Conservation (phyloP, 2,888 invertebrate genomes). For the Cepaea hortensis region DNA sequence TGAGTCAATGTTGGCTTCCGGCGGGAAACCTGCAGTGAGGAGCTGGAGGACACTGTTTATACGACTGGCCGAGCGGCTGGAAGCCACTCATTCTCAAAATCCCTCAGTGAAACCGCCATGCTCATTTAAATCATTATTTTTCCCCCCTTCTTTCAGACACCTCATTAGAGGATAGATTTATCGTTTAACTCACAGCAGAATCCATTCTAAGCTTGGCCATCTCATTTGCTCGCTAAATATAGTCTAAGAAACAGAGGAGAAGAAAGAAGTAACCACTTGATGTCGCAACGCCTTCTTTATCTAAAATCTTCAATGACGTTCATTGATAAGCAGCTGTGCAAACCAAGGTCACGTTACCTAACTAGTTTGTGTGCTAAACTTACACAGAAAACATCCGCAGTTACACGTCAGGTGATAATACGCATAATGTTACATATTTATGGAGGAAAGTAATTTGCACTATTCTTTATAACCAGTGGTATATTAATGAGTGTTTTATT, state of each 20-base stretch:
- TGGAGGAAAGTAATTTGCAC: too few relatives aligned
- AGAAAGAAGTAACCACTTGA: neutral
- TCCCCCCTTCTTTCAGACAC: neutral
- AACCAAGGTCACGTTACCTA: neutral
- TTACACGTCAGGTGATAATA: too few relatives aligned
- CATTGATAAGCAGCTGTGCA: neutral
- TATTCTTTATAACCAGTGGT: too few relatives aligned
- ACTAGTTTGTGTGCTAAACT: neutral
- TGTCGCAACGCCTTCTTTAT: conserved; percentile 8
- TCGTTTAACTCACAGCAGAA: conserved; percentile 30
- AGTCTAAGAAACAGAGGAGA: conserved; percentile 1
- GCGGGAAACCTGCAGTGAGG: conserved; percentile 28
- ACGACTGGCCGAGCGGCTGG: conserved; percentile 24
- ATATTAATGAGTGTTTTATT: too few relatives aligned
- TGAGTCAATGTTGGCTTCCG: conserved; percentile 34
- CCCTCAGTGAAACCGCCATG: neutral
- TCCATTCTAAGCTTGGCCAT: neutral
- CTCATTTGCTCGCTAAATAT: conserved; percentile 25
- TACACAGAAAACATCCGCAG: neutral
- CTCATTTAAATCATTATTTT: conserved; percentile 26
- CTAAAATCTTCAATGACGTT: neutral
- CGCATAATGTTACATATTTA: too few relatives aligned
- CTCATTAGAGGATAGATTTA: conserved; percentile 36
- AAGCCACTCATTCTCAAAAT: conserved; percentile 28
- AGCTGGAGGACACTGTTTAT: conserved; percentile 30